These are phyloP conservation scores for Caenorhabditis plicata DNA, from an alignment of 2,888 invertebrate species.

Conservation along the genomic window DNA sequence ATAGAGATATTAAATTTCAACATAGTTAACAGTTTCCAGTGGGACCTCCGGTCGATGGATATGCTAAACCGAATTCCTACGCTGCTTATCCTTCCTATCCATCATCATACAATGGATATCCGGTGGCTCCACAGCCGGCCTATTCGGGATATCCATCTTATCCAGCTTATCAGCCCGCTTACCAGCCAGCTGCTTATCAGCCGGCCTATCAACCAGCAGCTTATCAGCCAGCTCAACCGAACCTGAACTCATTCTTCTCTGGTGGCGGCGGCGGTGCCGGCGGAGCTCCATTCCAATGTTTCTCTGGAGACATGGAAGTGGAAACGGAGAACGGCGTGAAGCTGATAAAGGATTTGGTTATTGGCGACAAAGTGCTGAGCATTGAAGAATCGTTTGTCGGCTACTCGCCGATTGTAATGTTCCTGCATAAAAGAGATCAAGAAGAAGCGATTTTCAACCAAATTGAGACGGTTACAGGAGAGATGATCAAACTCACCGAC, in stretches of 20 bases:
- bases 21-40: conserved; percentile 2
- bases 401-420: conserved; percentile 62
- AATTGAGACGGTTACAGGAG: conserved; percentile 38
- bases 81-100: conserved; percentile 20
- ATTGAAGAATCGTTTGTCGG: conserved; percentile 58
- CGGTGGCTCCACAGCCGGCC: conserved; percentile 11
- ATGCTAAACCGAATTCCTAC: conserved; percentile 6
- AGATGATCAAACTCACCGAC: conserved; percentile 53
- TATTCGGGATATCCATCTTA: conserved; percentile 26
- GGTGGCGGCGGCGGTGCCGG: conserved; percentile 43
- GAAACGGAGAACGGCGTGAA: conserved; percentile 52
- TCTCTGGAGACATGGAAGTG: conserved; percentile 56
- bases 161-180: conserved; percentile 15
- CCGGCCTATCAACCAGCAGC: conserved; percentile 27
- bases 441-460: conserved; percentile 52
- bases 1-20: conserved; percentile 11
- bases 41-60: neutral
- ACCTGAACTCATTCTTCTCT: no score
- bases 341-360: conserved; percentile 51
- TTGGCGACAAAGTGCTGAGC: conserved; percentile 59
- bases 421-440: conserved; percentile 52
- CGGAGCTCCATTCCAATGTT: conserved; percentile 53
- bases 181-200: conserved; percentile 24
- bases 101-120: conserved; percentile 5
- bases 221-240: conserved; percentile 19